phyloP scores from a whole-genome alignment of 2,113 vertebrate genomes.

The Microcebus lehilahytsara region DNA sequence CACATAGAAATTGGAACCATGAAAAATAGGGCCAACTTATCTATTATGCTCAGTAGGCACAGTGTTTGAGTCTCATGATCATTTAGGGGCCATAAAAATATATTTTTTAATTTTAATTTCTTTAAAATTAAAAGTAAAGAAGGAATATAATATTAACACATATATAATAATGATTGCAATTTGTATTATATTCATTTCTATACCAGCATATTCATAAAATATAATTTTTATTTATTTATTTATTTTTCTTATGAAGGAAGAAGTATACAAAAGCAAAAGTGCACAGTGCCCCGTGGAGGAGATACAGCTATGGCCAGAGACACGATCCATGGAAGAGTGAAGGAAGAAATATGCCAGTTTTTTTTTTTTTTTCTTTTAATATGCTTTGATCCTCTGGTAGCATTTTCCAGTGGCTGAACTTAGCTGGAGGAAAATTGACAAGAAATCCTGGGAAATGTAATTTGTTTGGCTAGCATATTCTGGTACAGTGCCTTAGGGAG shows the following conservation, averaged over 20 bases:
- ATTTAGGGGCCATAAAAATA: not conserved
- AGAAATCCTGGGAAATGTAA: not conserved
- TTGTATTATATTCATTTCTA: not conserved
- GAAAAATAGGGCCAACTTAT: not conserved
- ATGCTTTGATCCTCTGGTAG: not conserved
- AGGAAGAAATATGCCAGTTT: not conserved
- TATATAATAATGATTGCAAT: not conserved
- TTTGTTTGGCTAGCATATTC: not conserved
- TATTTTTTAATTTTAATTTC: not conserved
- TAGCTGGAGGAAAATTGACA: not conserved
- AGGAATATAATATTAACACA: not conserved
- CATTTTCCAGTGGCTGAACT: not conserved
- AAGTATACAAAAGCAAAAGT: not conserved
- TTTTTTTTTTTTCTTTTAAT: not conserved
- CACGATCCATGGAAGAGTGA: not conserved
- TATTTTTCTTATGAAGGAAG: not conserved
- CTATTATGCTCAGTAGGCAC: not conserved
- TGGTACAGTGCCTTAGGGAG: not conserved
- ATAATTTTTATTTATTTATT: not conserved
- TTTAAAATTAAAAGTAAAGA: not conserved
- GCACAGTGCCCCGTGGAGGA: not conserved
- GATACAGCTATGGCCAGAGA: not conserved
- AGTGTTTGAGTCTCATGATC: not conserved
- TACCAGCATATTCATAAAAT: not conserved
- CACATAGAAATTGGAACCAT: not conserved